phyloP scores from a whole-genome alignment of 2,797 vertebrate species.

The Acipenser transmontanus region DNA sequence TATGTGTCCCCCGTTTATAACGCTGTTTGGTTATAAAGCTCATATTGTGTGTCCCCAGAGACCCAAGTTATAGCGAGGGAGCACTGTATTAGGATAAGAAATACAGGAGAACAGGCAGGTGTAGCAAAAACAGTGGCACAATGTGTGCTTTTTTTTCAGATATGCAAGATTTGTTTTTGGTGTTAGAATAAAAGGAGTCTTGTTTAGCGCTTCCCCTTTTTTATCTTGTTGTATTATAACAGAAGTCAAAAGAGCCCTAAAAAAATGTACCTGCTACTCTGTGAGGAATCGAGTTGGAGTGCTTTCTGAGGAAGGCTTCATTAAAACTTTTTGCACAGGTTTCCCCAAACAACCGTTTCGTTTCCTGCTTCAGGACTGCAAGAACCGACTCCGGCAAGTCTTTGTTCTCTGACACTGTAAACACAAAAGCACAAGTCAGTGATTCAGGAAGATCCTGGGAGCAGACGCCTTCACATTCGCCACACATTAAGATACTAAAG shows the following conservation, averaged over 20 bases:
- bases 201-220: too few species aligned
- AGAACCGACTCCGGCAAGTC: slow-evolving; percentile 82
- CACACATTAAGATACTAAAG: not conserved
- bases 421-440: not conserved
- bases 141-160: too few species aligned
- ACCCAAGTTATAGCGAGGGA: too few species aligned
- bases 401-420: slow-evolving; percentile 85
- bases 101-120: too few species aligned
- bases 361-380: slow-evolving; percentile 96
- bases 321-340: slow-evolving; percentile 95
- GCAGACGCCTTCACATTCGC: not conserved
- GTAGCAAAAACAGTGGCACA: too few species aligned
- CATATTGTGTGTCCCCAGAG: too few species aligned
- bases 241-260: not conserved
- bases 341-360: slow-evolving; percentile 91
- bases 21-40: too few species aligned
- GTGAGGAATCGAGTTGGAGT: slow-evolving; percentile 90
- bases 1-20: too few species aligned
- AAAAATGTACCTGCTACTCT: slow-evolving; percentile 80
- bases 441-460: not conserved
- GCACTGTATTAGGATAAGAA: too few species aligned
- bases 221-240: too few species aligned
- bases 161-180: too few species aligned
- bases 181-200: too few species aligned
- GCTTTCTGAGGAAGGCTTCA: slow-evolving; percentile 90